phyloP scores from a whole-genome alignment of 2,113 vertebrate species.

The Motacilla tschutschensis region DNA sequence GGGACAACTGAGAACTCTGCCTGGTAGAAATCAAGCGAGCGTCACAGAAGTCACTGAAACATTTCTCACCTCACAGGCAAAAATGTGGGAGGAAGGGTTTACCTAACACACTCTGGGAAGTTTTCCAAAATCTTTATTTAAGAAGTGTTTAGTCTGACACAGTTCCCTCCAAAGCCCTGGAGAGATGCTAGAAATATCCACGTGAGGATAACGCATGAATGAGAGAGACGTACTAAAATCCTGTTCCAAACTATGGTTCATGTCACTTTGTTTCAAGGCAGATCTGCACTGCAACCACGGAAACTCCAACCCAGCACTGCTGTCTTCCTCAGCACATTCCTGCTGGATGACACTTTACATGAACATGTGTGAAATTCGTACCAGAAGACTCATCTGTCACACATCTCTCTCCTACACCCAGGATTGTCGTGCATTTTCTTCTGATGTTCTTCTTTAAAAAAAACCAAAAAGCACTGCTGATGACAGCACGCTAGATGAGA shows the following conservation, averaged over 20 bases:
- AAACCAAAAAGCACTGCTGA: background rate
- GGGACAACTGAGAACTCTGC: background rate
- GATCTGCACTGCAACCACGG: background rate
- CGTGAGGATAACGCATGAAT: background rate
- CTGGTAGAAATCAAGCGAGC: background rate
- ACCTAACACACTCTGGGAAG: constrained; percentile 30
- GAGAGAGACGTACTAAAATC: background rate
- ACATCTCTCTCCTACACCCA: background rate
- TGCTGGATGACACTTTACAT: background rate
- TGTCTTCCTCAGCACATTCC: constrained; percentile 29
- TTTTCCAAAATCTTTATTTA: constrained; percentile 39
- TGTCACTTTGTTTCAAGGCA: background rate
- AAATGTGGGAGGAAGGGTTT: background rate
- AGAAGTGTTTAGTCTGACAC: constrained; percentile 52
- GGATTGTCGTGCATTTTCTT: background rate
- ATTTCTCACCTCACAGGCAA: constrained; percentile 31
- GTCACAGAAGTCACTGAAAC: constrained; percentile 17
- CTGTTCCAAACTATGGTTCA: background rate
- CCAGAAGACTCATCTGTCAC: constrained; percentile 20
- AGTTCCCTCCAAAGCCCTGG: constrained; percentile 17
- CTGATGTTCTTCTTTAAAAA: background rate
- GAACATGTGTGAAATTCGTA: background rate
- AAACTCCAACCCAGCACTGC: background rate
- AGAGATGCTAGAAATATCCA: background rate
- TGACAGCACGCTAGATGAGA: constrained; percentile 25